phyloP scores from a whole-genome alignment of 2,888 invertebrate genomes.

The Glyphotaelius pellucidus region DNA sequence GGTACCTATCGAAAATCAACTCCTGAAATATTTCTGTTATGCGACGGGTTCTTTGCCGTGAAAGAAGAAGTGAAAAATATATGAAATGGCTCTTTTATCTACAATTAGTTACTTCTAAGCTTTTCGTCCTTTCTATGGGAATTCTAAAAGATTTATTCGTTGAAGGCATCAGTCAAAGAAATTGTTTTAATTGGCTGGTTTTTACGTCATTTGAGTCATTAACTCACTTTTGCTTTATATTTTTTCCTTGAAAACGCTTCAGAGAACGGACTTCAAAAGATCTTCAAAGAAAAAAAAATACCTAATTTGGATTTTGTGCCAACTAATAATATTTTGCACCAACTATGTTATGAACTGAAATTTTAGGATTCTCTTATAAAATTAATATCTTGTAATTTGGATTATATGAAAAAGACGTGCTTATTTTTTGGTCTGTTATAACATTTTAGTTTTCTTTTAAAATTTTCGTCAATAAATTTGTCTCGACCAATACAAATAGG shows the following conservation, averaged over 20 bases:
- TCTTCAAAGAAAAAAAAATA: not conserved
- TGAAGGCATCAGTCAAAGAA: not conserved
- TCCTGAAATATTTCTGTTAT: too few species aligned
- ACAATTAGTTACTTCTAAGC: conserved; percentile 4
- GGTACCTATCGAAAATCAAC: too few species aligned
- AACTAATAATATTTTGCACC: not conserved
- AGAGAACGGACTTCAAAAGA: not conserved
- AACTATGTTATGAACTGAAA: not conserved
- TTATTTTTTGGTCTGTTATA: not conserved
- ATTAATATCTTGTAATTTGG: not conserved
- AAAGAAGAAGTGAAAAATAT: not conserved
- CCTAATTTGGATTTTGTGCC: not conserved
- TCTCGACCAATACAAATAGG: too few species aligned
- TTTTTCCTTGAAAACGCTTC: not conserved
- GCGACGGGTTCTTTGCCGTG: too few species aligned
- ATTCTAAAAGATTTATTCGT: conserved; percentile 8
- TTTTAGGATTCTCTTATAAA: not conserved
- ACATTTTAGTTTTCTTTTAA: too few species aligned
- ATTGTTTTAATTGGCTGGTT: conserved; percentile 5
- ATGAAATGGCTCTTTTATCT: not conserved
- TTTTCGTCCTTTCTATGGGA: not conserved
- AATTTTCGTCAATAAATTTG: too few species aligned
- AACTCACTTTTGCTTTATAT: not conserved
- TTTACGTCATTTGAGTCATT: not conserved
- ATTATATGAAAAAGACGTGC: not conserved